Evolutionary conservation across 2,113 vertebrate species (phyloP), one percentile per base, ranked within the genome.

Genomic region (Numenius arquata): DNA sequence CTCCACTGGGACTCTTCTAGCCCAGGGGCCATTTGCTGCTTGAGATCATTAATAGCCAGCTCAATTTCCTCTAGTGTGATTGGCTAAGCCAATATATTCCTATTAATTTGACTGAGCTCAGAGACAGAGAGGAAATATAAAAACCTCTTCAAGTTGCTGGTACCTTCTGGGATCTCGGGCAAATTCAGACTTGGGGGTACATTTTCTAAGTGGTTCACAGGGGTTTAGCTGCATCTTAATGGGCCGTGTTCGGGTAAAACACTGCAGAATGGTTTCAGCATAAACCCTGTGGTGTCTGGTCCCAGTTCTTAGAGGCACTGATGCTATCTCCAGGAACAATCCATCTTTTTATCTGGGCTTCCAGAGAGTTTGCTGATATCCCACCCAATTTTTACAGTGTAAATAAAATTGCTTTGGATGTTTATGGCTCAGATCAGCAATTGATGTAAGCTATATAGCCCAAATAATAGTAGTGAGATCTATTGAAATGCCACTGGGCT

Each of bases 91-190:
- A 61, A n/a, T 90, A 32, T 53, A 61, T 80, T 90, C 68, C 43
- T 90, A 81, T 92, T 94, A 94, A 90, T 96, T 92, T 90, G 75
- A 48, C 83, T 78, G 90, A 92, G 79, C 76, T 93, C 0, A 1
- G 56, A 93, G 91, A 90, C 29, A 88, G 88, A 89, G 29, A 89
- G 56, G 79, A 92, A 93, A 92, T 88, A 71, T 47, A 48, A 72
- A 92, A 92, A 48, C 16, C 19, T 88, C 43, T 89, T 88, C 25
- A 81, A 78, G 65, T 40, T 75, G 16, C 61, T 81, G 41, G 12
- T 73, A 84, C 79, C 79, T 93, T 94, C 72, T 94, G 90, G 86
- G 88, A 87, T 74, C 79, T 86, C 38, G 32, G 47, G 14, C 50
- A 62, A 91, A 85, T 85, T 93, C 63, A 36, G 87, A 59, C 82